These are phyloP conservation scores for mouse (Mus musculus) DNA, from an alignment of 2,113 vertebrate species.

Conservation along the genomic window DNA sequence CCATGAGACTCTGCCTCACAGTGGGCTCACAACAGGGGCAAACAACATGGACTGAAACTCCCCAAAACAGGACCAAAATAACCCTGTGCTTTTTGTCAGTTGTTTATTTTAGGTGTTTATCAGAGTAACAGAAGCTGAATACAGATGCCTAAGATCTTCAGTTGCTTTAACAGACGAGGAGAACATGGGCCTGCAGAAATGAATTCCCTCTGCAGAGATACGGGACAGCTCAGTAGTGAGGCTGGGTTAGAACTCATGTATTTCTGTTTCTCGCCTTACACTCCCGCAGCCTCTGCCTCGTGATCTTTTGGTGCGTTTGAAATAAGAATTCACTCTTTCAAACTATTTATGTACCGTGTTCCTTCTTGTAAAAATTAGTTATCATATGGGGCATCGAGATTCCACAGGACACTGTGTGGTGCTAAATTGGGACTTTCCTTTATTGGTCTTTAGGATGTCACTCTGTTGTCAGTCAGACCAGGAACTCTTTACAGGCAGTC, in stretches of 20 bases:
- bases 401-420: not conserved
- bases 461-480: not conserved
- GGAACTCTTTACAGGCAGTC: not conserved
- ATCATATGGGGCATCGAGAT: not conserved
- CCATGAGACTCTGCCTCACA: not conserved
- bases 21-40: not conserved
- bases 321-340: not conserved
- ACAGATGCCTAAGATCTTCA: not conserved
- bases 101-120: not conserved
- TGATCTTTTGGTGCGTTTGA: not conserved
- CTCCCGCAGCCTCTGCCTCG: not conserved
- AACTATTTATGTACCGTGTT: not conserved
- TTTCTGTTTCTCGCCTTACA: not conserved
- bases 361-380: not conserved
- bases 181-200: not conserved
- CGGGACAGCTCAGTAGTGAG: not conserved
- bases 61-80: not conserved
- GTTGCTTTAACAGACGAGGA: conserved; percentile 12
- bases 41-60: not conserved
- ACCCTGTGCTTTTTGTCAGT: not conserved
- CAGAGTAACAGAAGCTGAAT: not conserved
- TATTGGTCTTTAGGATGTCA: not conserved
- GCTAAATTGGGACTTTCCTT: not conserved
- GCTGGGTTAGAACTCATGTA: not conserved
- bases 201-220: not conserved